phyloP scores from a whole-genome alignment of 2,797 vertebrate genomes.

The Diceros bicornis region DNA sequence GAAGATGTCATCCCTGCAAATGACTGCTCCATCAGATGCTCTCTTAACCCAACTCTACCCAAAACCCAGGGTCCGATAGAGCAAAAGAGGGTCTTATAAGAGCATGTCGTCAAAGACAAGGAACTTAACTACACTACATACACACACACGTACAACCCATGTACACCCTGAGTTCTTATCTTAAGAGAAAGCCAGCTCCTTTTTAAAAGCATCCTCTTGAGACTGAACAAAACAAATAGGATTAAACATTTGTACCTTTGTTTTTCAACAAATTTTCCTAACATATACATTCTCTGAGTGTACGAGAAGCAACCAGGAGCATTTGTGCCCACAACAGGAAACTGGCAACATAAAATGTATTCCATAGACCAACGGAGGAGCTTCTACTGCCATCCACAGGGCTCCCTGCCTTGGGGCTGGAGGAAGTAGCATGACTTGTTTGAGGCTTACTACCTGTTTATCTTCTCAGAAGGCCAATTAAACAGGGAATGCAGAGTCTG shows the following conservation, averaged over 20 bases:
- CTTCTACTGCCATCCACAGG: not conserved
- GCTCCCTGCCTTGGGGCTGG: not conserved
- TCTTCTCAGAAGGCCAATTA: not conserved
- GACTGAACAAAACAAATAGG: conserved; percentile 10
- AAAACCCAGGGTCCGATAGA: not conserved
- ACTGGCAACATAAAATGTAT: not conserved
- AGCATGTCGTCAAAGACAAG: not conserved
- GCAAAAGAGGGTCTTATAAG: not conserved
- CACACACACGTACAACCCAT: not conserved
- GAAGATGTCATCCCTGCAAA: not conserved
- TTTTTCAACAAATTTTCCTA: conserved; percentile 27
- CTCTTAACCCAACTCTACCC: not conserved
- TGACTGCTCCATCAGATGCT: not conserved
- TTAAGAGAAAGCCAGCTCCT: not conserved
- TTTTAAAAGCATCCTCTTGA: conserved; percentile 2
- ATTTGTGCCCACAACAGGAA: not conserved
- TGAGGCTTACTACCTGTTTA: not conserved
- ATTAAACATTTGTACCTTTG: not conserved
- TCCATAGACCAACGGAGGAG: not conserved
- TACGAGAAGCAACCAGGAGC: not conserved
- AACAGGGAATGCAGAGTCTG: not conserved
- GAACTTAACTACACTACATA: not conserved
- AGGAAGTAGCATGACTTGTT: not conserved
- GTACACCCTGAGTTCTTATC: not conserved
- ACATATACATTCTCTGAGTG: conserved; percentile 26